phyloP scores from a whole-genome alignment of 2,888 invertebrate species.

The Celastrina argiolus region DNA sequence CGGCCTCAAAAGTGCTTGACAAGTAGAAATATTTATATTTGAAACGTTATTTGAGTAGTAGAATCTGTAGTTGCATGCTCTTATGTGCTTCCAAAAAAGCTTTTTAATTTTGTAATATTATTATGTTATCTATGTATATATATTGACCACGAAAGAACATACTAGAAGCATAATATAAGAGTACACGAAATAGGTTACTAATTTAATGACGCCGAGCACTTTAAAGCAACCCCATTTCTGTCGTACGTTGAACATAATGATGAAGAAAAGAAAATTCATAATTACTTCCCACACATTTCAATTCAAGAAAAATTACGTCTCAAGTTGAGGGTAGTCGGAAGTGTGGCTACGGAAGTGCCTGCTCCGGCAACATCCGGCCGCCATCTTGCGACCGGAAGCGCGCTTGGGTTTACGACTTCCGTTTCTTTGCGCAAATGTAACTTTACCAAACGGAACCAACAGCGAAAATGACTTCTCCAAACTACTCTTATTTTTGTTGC shows the following conservation, averaged over 20 bases:
- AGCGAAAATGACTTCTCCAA: background rate
- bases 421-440: slow-evolving; percentile 44
- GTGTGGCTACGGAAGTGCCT: slow-evolving; percentile 54
- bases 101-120: too few relatives aligned
- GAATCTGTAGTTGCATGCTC: too few relatives aligned
- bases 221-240: background rate
- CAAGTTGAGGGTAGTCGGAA: slow-evolving; percentile 47
- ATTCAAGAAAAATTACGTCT: slow-evolving; percentile 34
- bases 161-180: too few relatives aligned
- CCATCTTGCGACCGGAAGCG: slow-evolving; percentile 63
- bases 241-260: background rate
- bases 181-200: background rate
- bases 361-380: slow-evolving; percentile 63
- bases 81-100: too few relatives aligned
- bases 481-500: slow-evolving; percentile 9
- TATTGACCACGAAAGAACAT: too few relatives aligned
- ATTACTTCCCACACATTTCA: slow-evolving; percentile 13
- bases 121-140: too few relatives aligned
- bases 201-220: background rate
- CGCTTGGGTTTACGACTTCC: slow-evolving; percentile 61
- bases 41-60: too few relatives aligned
- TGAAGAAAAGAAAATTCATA: slow-evolving; percentile 17
- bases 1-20: too few relatives aligned
- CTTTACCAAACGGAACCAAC: slow-evolving; percentile 26
- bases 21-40: too few relatives aligned